phyloP scores from a whole-genome alignment of 2,888 invertebrate genomes.

The Chaitophorus viminalis region DNA sequence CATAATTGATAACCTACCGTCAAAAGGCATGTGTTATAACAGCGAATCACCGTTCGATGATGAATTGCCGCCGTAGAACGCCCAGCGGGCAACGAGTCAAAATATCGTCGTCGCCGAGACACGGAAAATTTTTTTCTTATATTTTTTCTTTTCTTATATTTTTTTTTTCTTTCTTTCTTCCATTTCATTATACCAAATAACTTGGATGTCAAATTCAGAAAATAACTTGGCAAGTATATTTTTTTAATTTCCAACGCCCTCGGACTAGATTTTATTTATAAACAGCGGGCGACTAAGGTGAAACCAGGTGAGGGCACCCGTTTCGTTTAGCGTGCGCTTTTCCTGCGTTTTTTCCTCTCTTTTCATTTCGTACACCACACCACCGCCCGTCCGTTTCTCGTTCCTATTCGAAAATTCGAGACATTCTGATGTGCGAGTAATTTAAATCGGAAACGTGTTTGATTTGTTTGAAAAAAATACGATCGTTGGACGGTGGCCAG shows the following conservation, averaged over 20 bases:
- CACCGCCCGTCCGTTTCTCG: neutral
- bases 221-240: conserved; percentile 61
- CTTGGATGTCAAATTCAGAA: conserved; percentile 61
- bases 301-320: conserved; percentile 55
- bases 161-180: neutral
- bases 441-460: conserved; percentile 54
- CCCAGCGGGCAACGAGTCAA: conserved; percentile 59
- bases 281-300: conserved; percentile 59
- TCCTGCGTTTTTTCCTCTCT: neutral
- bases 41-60: conserved; percentile 39
- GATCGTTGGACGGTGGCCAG: conserved; percentile 44
- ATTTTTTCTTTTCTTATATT: conserved; percentile 1
- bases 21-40: conserved; percentile 16
- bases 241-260: conserved; percentile 61
- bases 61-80: conserved; percentile 43
- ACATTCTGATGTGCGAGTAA: conserved; percentile 43
- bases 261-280: conserved; percentile 62
- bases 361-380: neutral
- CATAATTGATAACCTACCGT: conserved; percentile 7
- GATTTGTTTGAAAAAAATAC: conserved; percentile 52
- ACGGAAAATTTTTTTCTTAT: conserved; percentile 45
- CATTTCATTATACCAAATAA: conserved; percentile 56
- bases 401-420: conserved; percentile 15
- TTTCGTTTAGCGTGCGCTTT: conserved; percentile 15
- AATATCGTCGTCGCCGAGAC: conserved; percentile 46